Conservation (phyloP, 2,113 vertebrate species). For the Myrmecobius fasciatus region DNA sequence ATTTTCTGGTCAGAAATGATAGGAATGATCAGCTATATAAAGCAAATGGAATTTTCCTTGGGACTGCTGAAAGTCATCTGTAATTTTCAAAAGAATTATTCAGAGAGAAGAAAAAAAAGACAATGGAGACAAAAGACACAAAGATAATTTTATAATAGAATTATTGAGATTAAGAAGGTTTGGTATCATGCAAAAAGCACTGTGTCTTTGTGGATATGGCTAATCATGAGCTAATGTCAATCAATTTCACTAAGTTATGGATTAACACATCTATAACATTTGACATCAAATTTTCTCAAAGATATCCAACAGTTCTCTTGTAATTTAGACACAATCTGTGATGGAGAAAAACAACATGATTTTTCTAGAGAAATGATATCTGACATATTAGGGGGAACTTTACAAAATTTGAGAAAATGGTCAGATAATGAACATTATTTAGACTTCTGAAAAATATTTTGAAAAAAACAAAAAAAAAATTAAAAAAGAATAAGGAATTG, state of each 20-base stretch:
- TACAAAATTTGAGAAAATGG: neutral
- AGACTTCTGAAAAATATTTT: neutral
- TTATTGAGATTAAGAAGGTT: conserved; percentile 28
- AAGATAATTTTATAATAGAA: neutral
- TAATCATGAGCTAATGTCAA: neutral
- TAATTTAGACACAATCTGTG: neutral
- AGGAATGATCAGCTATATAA: neutral
- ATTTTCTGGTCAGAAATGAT: neutral
- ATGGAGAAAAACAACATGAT: neutral
- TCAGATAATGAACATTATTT: neutral
- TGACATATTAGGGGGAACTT: neutral
- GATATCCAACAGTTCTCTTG: neutral
- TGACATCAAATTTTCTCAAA: neutral
- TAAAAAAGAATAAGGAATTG: neutral
- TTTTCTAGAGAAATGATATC: neutral
- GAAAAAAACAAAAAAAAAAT: neutral
- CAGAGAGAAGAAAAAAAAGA: neutral
- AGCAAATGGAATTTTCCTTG: neutral
- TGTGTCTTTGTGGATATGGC: neutral
- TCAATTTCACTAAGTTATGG: neutral
- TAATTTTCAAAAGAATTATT: neutral
- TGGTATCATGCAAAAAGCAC: neutral
- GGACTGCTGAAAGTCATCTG: neutral
- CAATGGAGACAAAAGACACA: neutral
- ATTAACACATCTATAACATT: neutral